These are phyloP conservation scores for Anarhynchus alexandrinus DNA, from an alignment of 2,113 vertebrate genomes.

Conservation along the genomic window DNA sequence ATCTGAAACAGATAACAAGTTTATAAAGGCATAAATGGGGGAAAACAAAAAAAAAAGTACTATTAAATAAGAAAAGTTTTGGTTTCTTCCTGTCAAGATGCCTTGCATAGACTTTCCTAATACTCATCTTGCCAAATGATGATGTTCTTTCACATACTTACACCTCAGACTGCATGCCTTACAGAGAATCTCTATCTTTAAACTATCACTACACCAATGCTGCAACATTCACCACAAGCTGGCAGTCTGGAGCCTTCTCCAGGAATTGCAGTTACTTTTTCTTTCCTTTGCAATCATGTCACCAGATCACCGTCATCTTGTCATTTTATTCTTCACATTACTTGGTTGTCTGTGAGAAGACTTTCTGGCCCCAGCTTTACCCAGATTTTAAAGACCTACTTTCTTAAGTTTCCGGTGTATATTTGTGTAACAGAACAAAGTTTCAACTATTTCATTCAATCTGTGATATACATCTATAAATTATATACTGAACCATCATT, in stretches of 20 bases:
- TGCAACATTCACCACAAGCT: not conserved
- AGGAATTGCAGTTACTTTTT: not conserved
- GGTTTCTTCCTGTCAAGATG: not conserved
- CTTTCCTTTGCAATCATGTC: not conserved
- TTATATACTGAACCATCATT: not conserved
- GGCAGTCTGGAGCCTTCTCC: constrained; percentile 20
- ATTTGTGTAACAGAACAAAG: not conserved
- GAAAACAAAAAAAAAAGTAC: not conserved
- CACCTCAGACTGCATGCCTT: not conserved
- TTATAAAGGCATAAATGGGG: not conserved
- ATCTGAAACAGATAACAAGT: not conserved
- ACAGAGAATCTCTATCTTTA: not conserved
- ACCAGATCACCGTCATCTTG: not conserved
- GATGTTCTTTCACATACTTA: not conserved
- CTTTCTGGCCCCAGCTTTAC: not conserved
- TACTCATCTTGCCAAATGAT: not conserved
- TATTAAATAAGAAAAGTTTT: not conserved
- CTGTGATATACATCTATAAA: not conserved
- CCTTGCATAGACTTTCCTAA: not conserved
- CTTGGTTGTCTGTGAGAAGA: not conserved
- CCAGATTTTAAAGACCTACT: not conserved
- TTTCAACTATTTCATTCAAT: not conserved
- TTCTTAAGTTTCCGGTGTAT: not conserved
- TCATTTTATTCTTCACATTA: not conserved
- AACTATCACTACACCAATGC: not conserved